These are phyloP conservation scores for Rhinophrynus dorsalis DNA, from an alignment of 2,797 vertebrate species.

Conservation along the genomic window DNA sequence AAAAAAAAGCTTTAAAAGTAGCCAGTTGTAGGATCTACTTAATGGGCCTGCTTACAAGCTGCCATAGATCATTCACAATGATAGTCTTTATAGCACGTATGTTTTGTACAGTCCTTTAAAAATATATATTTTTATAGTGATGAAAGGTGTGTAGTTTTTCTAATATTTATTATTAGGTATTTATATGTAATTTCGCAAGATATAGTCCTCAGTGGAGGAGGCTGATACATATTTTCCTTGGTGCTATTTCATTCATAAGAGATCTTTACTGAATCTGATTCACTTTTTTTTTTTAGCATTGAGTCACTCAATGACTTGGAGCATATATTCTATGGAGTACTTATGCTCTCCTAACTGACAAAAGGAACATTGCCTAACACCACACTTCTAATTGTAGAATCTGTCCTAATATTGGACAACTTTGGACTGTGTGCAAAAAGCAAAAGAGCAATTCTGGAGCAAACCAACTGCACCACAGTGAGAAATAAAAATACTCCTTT, in stretches of 20 bases:
- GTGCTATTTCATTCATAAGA: conserved; percentile 46
- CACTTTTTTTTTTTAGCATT: too few species aligned
- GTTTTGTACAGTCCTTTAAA: conserved; percentile 32
- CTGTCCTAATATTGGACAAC: too few species aligned
- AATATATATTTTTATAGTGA: conserved; percentile 43
- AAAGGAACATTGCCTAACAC: too few species aligned
- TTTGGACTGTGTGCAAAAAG: too few species aligned
- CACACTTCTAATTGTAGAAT: too few species aligned
- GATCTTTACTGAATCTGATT: background rate
- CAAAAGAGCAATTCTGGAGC: too few species aligned
- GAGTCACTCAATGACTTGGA: background rate
- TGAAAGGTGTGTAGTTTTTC: conserved; percentile 45
- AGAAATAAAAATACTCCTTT: too few species aligned
- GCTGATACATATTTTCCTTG: conserved; percentile 22
- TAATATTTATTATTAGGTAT: conserved; percentile 50
- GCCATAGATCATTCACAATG: background rate
- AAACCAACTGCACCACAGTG: too few species aligned
- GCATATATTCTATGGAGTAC: background rate
- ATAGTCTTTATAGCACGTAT: conserved; percentile 6
- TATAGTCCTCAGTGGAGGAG: background rate
- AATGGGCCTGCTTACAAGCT: background rate
- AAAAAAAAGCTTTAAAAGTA: too few species aligned
- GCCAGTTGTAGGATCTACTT: background rate
- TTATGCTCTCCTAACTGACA: too few species aligned
- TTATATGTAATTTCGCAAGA: conserved; percentile 43